Conservation (phyloP, 2,797 vertebrate genomes). For the Picus viridis region DNA sequence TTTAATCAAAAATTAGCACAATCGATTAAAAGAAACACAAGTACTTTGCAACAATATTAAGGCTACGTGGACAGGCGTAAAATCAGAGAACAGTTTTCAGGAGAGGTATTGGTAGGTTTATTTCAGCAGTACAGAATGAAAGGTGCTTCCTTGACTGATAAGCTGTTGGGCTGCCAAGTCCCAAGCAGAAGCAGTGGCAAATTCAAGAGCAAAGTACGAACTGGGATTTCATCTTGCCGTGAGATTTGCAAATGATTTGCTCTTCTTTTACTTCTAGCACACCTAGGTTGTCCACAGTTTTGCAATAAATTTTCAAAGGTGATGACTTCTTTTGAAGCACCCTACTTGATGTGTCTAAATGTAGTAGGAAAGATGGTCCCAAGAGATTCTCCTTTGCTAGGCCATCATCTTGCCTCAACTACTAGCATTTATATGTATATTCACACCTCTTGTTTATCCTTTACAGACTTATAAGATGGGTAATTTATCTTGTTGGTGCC, state of each 20-base stretch:
- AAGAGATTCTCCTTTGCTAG: not conserved
- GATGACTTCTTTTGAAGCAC: not conserved
- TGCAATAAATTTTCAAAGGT: not conserved
- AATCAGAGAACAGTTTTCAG: not conserved
- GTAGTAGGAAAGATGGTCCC: not conserved
- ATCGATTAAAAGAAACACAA: not conserved
- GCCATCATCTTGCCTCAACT: not conserved
- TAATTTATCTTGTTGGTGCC: not conserved
- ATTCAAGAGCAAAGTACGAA: not conserved
- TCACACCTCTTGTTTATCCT: not conserved
- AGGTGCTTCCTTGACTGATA: not conserved
- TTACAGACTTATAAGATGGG: not conserved
- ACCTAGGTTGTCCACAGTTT: not conserved
- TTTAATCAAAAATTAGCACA: not conserved
- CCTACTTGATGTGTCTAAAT: not conserved
- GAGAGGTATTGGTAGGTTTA: not conserved
- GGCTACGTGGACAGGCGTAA: not conserved
- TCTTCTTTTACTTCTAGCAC: not conserved
- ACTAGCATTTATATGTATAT: not conserved
- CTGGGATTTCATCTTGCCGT: not conserved
- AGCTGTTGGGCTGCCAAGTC: not conserved
- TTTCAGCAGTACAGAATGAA: not conserved
- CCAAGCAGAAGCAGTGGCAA: not conserved
- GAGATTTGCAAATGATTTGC: not conserved
- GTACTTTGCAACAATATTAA: not conserved